Evolutionary conservation across 2,888 invertebrate species (phyloP).

Genomic region (Drosophila mimica): DNA sequence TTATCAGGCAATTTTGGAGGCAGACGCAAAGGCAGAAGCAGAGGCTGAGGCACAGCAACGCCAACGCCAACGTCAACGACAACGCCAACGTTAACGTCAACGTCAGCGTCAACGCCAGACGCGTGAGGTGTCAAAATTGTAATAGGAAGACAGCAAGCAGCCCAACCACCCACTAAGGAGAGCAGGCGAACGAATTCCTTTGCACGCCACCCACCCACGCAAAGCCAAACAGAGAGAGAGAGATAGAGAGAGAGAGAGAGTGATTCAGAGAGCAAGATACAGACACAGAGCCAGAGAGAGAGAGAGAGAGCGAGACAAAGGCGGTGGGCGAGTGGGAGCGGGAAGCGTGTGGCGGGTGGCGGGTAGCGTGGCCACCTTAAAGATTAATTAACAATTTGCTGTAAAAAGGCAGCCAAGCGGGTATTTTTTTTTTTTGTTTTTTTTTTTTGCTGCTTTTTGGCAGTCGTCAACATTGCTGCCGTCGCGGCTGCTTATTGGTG

Average conservation of each 20-base stretch:
- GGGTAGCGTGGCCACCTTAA: constrained; percentile 54
- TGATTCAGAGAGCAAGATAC: constrained; percentile 16
- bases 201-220: constrained; percentile 47
- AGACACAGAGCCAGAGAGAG: neutral
- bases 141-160: constrained; percentile 36
- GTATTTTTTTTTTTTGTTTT: constrained; percentile 18
- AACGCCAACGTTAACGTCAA: constrained; percentile 11
- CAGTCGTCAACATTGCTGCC: constrained; percentile 55
- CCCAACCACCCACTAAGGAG: constrained; percentile 38
- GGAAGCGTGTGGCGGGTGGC: neutral
- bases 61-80: neutral
- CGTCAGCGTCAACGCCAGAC: constrained; percentile 25
- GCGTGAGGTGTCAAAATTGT: constrained; percentile 69
- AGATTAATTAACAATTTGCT: constrained; percentile 82
- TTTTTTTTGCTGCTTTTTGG: constrained; percentile 53
- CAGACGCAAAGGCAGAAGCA: constrained; percentile 13
- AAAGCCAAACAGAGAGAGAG: constrained; percentile 13
- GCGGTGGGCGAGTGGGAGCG: neutral
- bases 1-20: constrained; percentile 16
- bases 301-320: constrained; percentile 21
- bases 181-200: constrained; percentile 34
- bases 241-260: constrained; percentile 9
- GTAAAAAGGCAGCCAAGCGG: constrained; percentile 61
- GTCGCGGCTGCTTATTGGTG: constrained; percentile 75
- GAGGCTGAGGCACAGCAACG: constrained; percentile 10